Evolutionary conservation across 2,797 vertebrate species (phyloP).

Genomic region (Rhinatrema bivittatum): DNA sequence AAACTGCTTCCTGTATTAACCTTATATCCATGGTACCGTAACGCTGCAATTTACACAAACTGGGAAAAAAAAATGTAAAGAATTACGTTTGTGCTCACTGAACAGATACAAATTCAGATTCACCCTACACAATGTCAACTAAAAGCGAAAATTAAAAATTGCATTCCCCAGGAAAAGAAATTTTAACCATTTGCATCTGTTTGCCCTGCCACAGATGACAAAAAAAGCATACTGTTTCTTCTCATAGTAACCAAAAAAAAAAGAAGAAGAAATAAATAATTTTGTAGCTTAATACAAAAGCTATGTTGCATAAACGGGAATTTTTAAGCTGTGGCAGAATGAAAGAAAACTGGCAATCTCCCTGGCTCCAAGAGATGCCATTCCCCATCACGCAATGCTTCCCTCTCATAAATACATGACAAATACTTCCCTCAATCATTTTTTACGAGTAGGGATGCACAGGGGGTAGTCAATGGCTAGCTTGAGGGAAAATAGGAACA

Average conservation of each 20-base stretch:
- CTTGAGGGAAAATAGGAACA: slow-evolving; percentile 85
- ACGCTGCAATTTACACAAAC: slow-evolving; percentile 19
- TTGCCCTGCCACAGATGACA: slow-evolving; percentile 30
- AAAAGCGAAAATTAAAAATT: slow-evolving; percentile 42
- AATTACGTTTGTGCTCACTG: slow-evolving; percentile 25
- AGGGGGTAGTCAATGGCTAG: slow-evolving; percentile 88
- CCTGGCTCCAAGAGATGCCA: slow-evolving; percentile 80
- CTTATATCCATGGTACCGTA: slow-evolving; percentile 22
- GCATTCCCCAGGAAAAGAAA: slow-evolving; percentile 40
- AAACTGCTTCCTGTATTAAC: slow-evolving; percentile 21
- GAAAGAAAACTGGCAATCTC: slow-evolving; percentile 72
- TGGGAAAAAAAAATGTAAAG: slow-evolving; percentile 35
- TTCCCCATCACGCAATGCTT: slow-evolving; percentile 89
- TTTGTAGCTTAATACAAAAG: slow-evolving; percentile 60
- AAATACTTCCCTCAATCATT: slow-evolving; percentile 98
- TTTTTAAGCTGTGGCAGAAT: slow-evolving; percentile 51
- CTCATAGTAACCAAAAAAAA: too few species aligned
- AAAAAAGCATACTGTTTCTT: slow-evolving; percentile 46
- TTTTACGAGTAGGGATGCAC: slow-evolving; percentile 98
- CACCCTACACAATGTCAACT: slow-evolving; percentile 28
- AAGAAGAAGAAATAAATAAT: too few species aligned
- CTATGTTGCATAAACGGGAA: slow-evolving; percentile 56
- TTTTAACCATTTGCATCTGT: slow-evolving; percentile 51
- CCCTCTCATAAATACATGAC: slow-evolving; percentile 97
- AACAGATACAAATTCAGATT: slow-evolving; percentile 30